Percentiles rank a stretch among this genome's conserved stretches.
These are phyloP conservation scores for Tenthredo mesomela DNA, from an alignment of 2,888 invertebrate species.

Conservation along the genomic window DNA sequence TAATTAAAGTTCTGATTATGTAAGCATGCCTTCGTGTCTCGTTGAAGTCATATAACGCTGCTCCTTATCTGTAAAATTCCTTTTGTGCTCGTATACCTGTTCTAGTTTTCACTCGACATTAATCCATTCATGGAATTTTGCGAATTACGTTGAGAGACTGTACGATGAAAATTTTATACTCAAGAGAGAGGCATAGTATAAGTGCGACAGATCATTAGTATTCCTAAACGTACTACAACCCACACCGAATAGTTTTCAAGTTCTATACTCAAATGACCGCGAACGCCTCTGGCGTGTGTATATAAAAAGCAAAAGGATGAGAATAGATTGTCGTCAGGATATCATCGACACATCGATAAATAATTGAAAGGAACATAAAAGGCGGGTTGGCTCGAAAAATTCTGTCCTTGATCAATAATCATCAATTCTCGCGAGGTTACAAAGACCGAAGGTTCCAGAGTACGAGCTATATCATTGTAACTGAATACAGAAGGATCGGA, in stretches of 20 bases:
- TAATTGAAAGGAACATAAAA: background rate
- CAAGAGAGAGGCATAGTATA: background rate
- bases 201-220: background rate
- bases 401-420: background rate
- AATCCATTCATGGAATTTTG: slow-evolving; percentile 3
- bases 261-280: no score
- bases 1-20: slow-evolving; percentile 3
- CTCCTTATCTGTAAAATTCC: background rate
- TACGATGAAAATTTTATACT: background rate
- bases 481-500: no score
- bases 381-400: background rate
- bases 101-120: background rate
- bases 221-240: background rate
- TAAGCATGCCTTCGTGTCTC: background rate
- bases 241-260: background rate
- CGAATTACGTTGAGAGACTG: background rate
- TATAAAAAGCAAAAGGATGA: background rate
- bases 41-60: background rate
- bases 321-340: no score
- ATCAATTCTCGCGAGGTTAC: background rate
- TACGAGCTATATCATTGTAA: background rate
- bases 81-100: background rate
- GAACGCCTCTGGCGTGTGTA: no score
- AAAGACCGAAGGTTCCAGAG: background rate
- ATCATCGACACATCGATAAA: background rate